Evolutionary conservation across 2,113 vertebrate species (phyloP).

Genomic region (Pachypanchax playfairii): DNA sequence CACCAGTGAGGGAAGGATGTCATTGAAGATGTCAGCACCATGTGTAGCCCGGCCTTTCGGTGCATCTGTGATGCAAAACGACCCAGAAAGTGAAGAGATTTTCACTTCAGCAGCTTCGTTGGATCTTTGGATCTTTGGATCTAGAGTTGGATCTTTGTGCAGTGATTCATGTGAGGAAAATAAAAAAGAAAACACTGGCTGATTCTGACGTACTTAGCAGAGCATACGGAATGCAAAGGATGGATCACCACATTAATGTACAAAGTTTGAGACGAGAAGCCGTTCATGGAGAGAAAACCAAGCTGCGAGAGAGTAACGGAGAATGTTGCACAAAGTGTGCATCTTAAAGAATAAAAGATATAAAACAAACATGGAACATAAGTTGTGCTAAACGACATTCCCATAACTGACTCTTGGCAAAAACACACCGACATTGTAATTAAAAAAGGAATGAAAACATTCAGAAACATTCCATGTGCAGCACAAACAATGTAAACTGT

Average conservation of each 20-base stretch:
- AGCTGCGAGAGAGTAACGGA: constrained; percentile 13
- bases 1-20: constrained; percentile 28
- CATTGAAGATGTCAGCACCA: constrained; percentile 51
- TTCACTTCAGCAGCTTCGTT: constrained; percentile 17
- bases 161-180: constrained; percentile 3
- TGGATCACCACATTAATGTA: constrained; percentile 49
- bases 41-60: constrained; percentile 10
- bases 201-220: constrained; percentile 36
- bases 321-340: constrained; percentile 22
- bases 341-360: constrained; percentile 2
- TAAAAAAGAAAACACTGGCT: background rate
- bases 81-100: constrained; percentile 40
- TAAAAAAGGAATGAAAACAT: constrained; percentile 29
- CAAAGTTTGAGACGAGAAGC: constrained; percentile 49
- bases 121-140: too few species aligned
- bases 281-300: constrained; percentile 36
- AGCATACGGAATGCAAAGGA: constrained; percentile 50
- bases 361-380: constrained; percentile 32
- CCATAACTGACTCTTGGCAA: constrained; percentile 12
- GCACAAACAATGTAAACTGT: constrained; percentile 47
- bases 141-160: too few species aligned
- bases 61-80: constrained; percentile 31
- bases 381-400: constrained; percentile 45
- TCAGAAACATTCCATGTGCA: constrained; percentile 65
- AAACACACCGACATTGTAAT: constrained; percentile 14